A percentile compares a stretch with the other conserved stretches of the same genome.
Conservation (phyloP, 2,113 vertebrate species). For the Chaetodon trifascialis region DNA sequence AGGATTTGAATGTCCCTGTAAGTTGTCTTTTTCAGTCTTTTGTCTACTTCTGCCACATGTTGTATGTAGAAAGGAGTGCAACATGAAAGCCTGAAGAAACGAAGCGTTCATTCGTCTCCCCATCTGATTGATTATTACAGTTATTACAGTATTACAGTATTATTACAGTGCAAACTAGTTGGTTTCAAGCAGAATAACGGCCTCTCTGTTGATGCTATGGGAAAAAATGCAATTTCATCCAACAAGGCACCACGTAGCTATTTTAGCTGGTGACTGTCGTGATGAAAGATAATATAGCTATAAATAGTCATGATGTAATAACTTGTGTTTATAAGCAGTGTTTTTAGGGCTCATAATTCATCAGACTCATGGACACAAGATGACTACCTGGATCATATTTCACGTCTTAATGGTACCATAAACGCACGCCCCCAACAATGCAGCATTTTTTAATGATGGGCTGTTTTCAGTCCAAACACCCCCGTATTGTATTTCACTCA, state of each 20-base stretch:
- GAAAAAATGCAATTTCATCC: too few species aligned
- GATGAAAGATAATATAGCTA: too few species aligned
- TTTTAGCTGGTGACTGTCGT: too few species aligned
- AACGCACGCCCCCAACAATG: too few species aligned
- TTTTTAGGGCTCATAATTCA: background rate
- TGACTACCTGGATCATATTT: background rate
- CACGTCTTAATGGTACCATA: background rate
- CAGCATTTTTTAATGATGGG: too few species aligned
- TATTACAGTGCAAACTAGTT: too few species aligned
- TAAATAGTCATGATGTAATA: too few species aligned
- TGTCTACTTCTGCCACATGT: background rate
- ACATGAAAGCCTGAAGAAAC: background rate
- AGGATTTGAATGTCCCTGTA: background rate
- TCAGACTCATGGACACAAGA: background rate
- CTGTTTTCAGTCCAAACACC: background rate
- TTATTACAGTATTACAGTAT: too few species aligned
- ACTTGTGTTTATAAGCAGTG: background rate
- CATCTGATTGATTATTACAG: too few species aligned
- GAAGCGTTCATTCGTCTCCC: too few species aligned
- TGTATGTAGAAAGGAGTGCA: background rate
- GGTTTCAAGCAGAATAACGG: background rate
- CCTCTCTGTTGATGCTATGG: too few species aligned
- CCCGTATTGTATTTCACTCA: background rate
- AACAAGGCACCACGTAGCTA: too few species aligned
- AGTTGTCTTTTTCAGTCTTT: background rate